Evolutionary conservation across 2,113 vertebrate genomes (phyloP).

Genomic region (Bos javanicus): DNA sequence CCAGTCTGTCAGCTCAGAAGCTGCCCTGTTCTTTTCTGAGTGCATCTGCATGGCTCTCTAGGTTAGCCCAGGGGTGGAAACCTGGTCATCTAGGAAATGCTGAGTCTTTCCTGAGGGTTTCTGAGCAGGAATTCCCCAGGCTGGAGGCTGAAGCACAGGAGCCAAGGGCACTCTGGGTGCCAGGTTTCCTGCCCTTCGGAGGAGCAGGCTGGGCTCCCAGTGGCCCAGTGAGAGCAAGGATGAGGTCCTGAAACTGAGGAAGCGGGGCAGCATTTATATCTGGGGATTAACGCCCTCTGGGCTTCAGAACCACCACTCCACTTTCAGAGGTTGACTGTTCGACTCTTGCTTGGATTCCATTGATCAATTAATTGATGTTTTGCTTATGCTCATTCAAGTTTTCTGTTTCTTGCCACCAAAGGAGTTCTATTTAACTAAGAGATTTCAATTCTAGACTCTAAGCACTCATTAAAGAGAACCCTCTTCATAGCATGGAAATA

Average conservation of each 20-base stretch:
- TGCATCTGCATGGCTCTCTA: rapidly evolving
- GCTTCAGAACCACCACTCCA: not conserved
- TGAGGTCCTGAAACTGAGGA: not conserved
- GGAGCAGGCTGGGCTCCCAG: not conserved
- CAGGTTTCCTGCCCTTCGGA: not conserved
- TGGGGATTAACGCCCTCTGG: rapidly evolving
- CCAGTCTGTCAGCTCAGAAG: not conserved
- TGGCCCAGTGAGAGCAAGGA: not conserved
- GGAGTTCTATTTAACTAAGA: too few species aligned
- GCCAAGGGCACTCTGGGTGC: rapidly evolving
- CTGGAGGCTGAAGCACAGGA: not conserved
- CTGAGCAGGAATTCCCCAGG: not conserved
- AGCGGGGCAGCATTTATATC: rapidly evolving
- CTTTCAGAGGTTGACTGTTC: not conserved
- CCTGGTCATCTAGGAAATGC: not conserved
- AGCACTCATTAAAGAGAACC: not conserved
- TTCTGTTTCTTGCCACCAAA: not conserved
- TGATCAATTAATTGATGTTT: not conserved
- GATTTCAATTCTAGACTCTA: not conserved
- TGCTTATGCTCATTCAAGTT: not conserved
- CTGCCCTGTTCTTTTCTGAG: not conserved
- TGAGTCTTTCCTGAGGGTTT: not conserved
- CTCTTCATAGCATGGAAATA: not conserved
- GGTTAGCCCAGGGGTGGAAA: not conserved
- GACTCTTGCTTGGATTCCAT: not conserved